Percentiles rank a stretch among this genome's conserved stretches.
Evolutionary conservation across 2,888 invertebrate species (phyloP).

Genomic region (Dynastes hyllus): DNA sequence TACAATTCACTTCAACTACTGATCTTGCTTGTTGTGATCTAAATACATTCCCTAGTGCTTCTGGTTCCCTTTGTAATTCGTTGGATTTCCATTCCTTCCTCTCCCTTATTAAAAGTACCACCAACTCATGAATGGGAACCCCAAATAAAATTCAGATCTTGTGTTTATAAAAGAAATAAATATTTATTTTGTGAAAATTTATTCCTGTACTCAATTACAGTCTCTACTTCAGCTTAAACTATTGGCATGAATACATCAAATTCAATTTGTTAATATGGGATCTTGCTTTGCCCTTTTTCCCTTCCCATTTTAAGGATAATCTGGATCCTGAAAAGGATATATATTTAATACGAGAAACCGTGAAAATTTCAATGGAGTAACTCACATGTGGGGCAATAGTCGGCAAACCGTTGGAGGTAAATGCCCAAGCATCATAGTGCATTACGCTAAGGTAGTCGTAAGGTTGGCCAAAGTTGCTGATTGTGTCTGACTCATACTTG

Average conservation of each 20-base stretch:
- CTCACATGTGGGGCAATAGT: conserved; percentile 72
- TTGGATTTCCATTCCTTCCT: no score
- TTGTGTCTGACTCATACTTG: conserved; percentile 78
- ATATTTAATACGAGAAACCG: neutral
- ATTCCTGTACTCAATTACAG: no score
- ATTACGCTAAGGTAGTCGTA: conserved; percentile 84
- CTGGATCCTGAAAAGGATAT: conserved; percentile 5
- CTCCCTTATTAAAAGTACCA: no score
- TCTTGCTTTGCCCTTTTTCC: conserved; percentile 34
- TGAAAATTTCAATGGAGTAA: neutral
- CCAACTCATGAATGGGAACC: no score
- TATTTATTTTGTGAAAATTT: no score
- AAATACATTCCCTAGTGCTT: no score
- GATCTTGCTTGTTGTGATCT: no score
- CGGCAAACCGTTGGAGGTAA: conserved; percentile 78
- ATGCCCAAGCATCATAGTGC: conserved; percentile 81
- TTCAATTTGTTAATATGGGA: conserved; percentile 46
- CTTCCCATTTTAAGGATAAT: no score
- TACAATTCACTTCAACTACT: no score
- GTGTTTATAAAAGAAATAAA: no score
- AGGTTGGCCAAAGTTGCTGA: conserved; percentile 78
- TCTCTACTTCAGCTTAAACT: conserved; percentile 71
- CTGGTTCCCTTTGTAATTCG: no score
- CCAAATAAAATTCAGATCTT: no score
- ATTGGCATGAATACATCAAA: conserved; percentile 37